Evolutionary conservation across 1,140 invertebrate genomes (phyloP), one percentile per base, ranked within the genome.

Genomic region (Brachionus rubens): DNA sequence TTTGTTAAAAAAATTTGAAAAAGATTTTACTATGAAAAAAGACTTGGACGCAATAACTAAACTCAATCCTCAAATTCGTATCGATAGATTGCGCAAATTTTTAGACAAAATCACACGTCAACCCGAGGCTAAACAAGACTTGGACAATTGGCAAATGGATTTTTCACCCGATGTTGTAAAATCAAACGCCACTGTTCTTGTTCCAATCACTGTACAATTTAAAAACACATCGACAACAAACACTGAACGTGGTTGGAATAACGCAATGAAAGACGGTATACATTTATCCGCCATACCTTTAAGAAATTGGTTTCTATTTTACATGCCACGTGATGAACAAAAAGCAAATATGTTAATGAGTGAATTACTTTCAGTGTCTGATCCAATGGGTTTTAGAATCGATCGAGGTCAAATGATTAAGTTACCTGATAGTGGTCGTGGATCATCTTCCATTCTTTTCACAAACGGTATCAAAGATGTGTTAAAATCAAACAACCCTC

Each of bases 61-160:
- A 7, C 24, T 72, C 1, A 50, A 50, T 50, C 68, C 68, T 19
- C 50, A 48, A 30, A 19, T 72, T 12, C 19, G 68, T 5, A 50
- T 50, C 3, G 33, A 72, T 12, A 48, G 46, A 36, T 54, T 72
- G 26, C 48, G 46, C n/a, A 48, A 41, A 40, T 72, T 72, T 30
- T 41, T 72, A 7, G 50, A 72, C 46, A 72, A 52, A 50, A 48
- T 72, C 24, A 48, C 46, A 10, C 28, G 50, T 12, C 68, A 72
- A 14, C 68, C 68, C 2, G 85, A 88, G n/a, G 90, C 92, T 0
- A 85, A 79, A 33, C 82, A 88, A 59, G 86, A 93, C 56, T 85
- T 98, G 16, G 80, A 82, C 0, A 88, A 88, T 36, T 98, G 94
- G 94, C 46, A 72, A 30, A 72, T 72, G 26, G 46, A 41, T 0